Percentiles rank a stretch among this genome's conserved stretches.
These are phyloP conservation scores for Myocastor coypus DNA, from an alignment of 2,113 vertebrate species.

Conservation along the genomic window DNA sequence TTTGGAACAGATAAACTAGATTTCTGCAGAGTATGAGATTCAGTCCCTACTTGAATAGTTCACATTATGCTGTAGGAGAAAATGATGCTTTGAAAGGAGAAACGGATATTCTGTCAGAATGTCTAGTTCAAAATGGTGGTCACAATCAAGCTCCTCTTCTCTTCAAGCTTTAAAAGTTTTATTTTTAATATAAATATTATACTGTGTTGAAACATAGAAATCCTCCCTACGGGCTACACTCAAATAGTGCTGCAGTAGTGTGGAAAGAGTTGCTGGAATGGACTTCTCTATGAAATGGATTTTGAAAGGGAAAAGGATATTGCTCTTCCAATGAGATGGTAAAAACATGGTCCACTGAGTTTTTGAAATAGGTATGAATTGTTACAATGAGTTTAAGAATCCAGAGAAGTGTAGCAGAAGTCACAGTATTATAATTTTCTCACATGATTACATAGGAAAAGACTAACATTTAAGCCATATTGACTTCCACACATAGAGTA, in stretches of 20 bases:
- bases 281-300: constrained; percentile 70
- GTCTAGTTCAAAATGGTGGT: constrained; percentile 69
- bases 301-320: constrained; percentile 68
- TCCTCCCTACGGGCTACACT: constrained; percentile 68
- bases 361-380: constrained; percentile 71
- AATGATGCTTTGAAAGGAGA: constrained; percentile 72
- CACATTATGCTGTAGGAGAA: constrained; percentile 68
- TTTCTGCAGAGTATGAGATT: constrained; percentile 56
- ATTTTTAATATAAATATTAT: constrained; percentile 77
- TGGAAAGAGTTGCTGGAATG: constrained; percentile 63
- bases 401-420: constrained; percentile 31
- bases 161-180: constrained; percentile 72
- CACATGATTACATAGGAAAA: constrained; percentile 12
- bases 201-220: constrained; percentile 70
- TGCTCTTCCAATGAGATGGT: constrained; percentile 65
- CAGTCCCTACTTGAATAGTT: constrained; percentile 52
- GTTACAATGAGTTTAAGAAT: constrained; percentile 22
- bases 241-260: constrained; percentile 64
- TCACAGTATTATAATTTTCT: constrained; percentile 44
- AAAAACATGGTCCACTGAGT: constrained; percentile 61
- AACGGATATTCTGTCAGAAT: constrained; percentile 29
- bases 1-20: constrained; percentile 35
- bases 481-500: constrained; percentile 62
- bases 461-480: constrained; percentile 24
- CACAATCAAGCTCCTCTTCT: constrained; percentile 35